Base-by-base conservation (phyloP, 2,888 invertebrate species). In the Phytoseiulus persimilis region DNA sequence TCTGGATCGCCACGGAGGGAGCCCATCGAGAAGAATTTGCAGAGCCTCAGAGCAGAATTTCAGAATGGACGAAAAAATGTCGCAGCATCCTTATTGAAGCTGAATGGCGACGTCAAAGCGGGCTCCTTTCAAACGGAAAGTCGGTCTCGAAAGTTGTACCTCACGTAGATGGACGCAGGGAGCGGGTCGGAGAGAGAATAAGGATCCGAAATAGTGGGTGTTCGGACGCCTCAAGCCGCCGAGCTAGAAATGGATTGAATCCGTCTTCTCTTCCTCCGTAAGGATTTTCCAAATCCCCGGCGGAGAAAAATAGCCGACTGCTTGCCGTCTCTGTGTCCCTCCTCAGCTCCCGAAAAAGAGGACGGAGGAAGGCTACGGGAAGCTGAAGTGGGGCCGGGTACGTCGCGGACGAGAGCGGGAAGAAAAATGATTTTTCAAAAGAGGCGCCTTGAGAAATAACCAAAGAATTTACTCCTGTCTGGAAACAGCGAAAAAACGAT, bases 221-320 rank as follows among this genome's bases (percentile, higher is more conserved):
- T 65, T 23, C 65, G 65, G 28, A 28, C 65, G 65, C 65, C 28
- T 65, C 65, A 18, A 65, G 65, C 5, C 65, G 65, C 23, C 65
- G 28, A 65, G 65, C 65, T 65, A 65, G 65, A 65, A 65, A 65
- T 65, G 65, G 65, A 65, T 65, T 65, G 65, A 65, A 65, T 65
- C 65, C 65, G 65, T 65, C 65, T 65, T 65, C 65, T 65, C 28
- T 65, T 65, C 65, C 65, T 65, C 65, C 65, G 65, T 65, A 65
- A 65, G 65, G 65, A 65, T 65, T 65, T 65, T 28, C 65, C 65
- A 65, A 65, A 65, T 65, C 65, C 65, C 65, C 65, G 65, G 65
- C 65, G 65, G 65, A 65, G 65, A 65, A 65, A 65, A 65, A 65
- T 65, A 65, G 65, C 65, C 65, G 65, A 65, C 65, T 65, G 65